These are phyloP conservation scores for Pandion haliaetus DNA, from an alignment of 2,113 vertebrate species.

Conservation along the genomic window DNA sequence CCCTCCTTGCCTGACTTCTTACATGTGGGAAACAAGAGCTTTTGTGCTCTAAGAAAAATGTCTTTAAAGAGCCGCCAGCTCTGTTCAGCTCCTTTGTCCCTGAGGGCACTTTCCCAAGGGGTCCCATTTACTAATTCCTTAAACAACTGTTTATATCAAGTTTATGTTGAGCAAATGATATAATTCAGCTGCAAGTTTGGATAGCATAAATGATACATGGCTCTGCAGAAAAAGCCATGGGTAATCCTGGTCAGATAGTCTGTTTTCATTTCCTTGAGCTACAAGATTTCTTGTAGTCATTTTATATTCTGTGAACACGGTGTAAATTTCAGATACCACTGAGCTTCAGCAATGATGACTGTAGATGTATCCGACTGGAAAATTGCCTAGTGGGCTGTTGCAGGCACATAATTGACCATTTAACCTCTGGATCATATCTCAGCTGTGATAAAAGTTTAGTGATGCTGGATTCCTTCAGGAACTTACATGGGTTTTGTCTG, in stretches of 20 bases:
- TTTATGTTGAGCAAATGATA: neutral
- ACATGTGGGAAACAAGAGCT: neutral
- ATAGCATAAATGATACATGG: neutral
- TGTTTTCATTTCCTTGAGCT: neutral
- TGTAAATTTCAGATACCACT: neutral
- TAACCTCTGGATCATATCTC: neutral
- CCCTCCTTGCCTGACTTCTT: neutral
- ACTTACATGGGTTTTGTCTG: neutral
- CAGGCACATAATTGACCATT: neutral
- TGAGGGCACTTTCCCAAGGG: neutral
- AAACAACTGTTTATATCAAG: neutral
- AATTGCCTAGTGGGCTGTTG: slow-evolving; percentile 9
- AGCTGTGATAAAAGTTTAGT: slow-evolving; percentile 13
- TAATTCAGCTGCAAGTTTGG: neutral
- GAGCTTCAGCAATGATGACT: neutral
- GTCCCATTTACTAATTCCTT: neutral
- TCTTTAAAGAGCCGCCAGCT: neutral
- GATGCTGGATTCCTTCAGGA: slow-evolving; percentile 22
- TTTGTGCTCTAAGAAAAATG: neutral
- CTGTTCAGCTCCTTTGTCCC: neutral
- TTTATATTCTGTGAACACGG: neutral
- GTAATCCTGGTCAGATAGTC: neutral
- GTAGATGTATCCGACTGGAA: slow-evolving; percentile 19
- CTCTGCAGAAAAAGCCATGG: neutral
- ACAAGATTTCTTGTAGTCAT: neutral